Evolutionary conservation across 2,113 vertebrate species (phyloP).

Genomic region (Dicaeum eximium): DNA sequence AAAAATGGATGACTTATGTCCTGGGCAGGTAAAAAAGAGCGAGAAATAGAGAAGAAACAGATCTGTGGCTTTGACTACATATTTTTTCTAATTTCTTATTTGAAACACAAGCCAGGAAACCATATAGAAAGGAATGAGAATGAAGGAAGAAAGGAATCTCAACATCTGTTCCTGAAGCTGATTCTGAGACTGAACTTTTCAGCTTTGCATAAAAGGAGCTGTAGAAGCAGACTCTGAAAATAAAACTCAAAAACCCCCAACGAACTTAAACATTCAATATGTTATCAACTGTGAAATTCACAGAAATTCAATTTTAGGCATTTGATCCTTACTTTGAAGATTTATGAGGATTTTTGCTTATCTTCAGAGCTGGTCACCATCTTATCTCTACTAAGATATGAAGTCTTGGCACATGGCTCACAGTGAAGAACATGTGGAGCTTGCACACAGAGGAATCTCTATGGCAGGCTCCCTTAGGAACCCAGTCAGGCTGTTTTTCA

Average conservation of each 20-base stretch:
- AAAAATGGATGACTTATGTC: not conserved
- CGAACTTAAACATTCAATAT: not conserved
- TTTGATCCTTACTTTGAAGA: not conserved
- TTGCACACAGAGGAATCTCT: not conserved
- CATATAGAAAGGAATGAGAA: not conserved
- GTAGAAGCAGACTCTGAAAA: not conserved
- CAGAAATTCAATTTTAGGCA: not conserved
- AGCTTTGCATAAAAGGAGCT: not conserved
- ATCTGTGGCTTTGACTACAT: not conserved
- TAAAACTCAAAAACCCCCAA: rapidly evolving
- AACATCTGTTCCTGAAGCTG: not conserved
- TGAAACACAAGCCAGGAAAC: not conserved
- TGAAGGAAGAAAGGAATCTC: not conserved
- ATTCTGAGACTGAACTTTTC: not conserved
- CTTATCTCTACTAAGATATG: not conserved
- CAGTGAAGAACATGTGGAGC: not conserved
- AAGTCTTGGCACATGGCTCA: not conserved
- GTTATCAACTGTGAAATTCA: not conserved
- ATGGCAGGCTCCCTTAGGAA: not conserved
- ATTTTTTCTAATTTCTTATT: not conserved
- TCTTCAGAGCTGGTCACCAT: not conserved
- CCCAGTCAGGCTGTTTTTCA: not conserved
- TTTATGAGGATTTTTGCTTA: not conserved
- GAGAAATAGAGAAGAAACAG: not conserved
- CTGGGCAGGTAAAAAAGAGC: not conserved